phyloP scores from a whole-genome alignment of 2,888 invertebrate genomes.

The Harpagoxenus sublaevis region DNA sequence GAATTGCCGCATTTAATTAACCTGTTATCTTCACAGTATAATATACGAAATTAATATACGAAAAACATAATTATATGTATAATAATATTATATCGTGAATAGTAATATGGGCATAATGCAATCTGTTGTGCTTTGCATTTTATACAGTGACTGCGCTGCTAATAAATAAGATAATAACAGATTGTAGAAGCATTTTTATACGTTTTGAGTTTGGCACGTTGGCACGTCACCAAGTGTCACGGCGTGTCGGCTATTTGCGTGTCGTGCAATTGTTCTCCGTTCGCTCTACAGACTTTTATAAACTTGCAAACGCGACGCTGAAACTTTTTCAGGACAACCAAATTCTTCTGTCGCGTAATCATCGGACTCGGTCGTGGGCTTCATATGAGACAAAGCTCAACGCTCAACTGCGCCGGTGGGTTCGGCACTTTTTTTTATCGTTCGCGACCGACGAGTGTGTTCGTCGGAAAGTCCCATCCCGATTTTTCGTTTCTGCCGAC shows the following conservation, averaged over 20 bases:
- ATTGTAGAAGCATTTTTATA: neutral
- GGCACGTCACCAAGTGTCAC: neutral
- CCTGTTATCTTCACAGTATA: constrained; percentile 1
- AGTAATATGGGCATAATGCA: constrained; percentile 19
- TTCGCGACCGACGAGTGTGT: constrained; percentile 38
- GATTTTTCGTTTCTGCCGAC: constrained; percentile 46
- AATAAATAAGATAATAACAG: neutral
- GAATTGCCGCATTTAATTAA: constrained; percentile 44
- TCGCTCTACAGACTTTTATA: neutral
- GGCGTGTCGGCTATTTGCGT: too few species aligned
- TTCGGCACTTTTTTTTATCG: constrained; percentile 45
- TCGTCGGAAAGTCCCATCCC: constrained; percentile 43
- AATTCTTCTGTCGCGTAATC: constrained; percentile 41
- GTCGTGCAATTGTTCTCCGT: neutral
- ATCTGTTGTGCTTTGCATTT: neutral
- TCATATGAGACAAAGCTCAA: constrained; percentile 36
- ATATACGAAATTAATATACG: constrained; percentile 20
- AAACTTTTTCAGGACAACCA: constrained; percentile 20
- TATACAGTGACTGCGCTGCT: neutral
- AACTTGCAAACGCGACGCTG: neutral
- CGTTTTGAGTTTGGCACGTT: neutral
- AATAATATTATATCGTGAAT: neutral
- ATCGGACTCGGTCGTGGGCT: constrained; percentile 1
- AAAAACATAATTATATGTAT: constrained; percentile 36
- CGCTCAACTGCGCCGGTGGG: neutral